Base-by-base conservation (phyloP, 1,140 invertebrate genomes). In the Solenopsis invicta region DNA sequence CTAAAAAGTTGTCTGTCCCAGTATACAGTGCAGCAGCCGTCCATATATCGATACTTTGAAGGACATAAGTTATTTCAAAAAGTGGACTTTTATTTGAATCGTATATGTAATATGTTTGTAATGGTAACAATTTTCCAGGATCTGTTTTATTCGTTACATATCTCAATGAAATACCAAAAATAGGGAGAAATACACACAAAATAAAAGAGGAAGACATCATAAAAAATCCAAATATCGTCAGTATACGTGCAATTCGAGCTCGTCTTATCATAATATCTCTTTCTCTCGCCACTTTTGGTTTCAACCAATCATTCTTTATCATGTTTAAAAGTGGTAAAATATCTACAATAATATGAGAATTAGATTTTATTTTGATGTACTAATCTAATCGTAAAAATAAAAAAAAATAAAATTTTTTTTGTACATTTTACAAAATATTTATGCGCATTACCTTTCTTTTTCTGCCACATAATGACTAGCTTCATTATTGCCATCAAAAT, bases 231-330 rank as follows among this genome's bases (percentile, higher is more conserved):
- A 71, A 52, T 69, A 75, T 50, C 1, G 13, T 77, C 3, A 64
- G 3, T 10, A 0, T 37, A 34, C 45, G 56, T 9, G 50, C 48
- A 1, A 86, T 41, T 29, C 29, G 45, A 5, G 80, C 69, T 18
- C 9, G 59, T 18, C 24, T 71, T 76, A 76, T 69, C 71, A 75
- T 76, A 10, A 87, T 10, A 4, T 16, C 13, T 61, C 29, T 52
- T 1, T 85, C 71, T 12, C 21, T 12, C 3, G 24, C 34, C 4
- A 64, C 52, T 16, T 87, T 85, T 10, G 29, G 37, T 13, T 85
- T 76, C 1, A 50, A 50, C 86, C 81, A 87, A 62, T 87, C 86
- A 0, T 76, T n/a, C 1, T 74, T 84, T 2, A 87, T 54, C 64
- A 85, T 85, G 24, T 62, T 62, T 45, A 87, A 10, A 2, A 87